Evolutionary conservation across 2,113 vertebrate species (phyloP).

Genomic region (Lethenteron reissneri): DNA sequence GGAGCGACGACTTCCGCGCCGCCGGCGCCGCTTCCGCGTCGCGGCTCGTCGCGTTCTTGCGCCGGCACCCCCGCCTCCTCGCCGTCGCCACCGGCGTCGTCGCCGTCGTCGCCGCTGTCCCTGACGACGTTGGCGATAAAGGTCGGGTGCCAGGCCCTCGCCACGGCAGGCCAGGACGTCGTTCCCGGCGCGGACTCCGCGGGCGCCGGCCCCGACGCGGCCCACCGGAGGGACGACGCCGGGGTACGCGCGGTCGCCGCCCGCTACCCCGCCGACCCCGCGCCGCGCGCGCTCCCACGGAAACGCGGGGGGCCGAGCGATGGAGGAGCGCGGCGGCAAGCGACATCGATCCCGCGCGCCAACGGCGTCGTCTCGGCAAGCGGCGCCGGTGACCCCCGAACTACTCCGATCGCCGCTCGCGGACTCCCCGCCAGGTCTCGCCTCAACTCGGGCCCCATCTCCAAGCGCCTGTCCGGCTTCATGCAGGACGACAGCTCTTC

Average conservation of each 20-base stretch:
- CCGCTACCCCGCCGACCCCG: neutral
- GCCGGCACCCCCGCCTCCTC: too few species aligned
- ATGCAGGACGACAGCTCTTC: neutral
- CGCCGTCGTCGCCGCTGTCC: too few species aligned
- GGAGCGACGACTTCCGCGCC: too few species aligned
- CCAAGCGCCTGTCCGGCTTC: neutral
- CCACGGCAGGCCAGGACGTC: too few species aligned
- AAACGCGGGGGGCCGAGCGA: neutral
- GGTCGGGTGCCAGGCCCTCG: too few species aligned
- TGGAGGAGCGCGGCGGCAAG: neutral
- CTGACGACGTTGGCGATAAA: too few species aligned
- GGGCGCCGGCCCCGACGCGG: too few species aligned
- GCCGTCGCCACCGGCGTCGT: too few species aligned
- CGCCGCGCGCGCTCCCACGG: neutral
- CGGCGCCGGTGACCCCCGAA: neutral
- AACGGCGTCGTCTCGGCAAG: neutral
- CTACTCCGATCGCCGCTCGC: neutral
- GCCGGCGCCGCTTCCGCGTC: too few species aligned
- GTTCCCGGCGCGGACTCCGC: too few species aligned
- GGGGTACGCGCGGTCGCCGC: neutral
- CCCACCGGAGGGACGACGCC: too few species aligned
- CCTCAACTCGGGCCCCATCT: slow-evolving; percentile 1
- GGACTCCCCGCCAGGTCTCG: neutral
- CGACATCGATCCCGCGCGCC: neutral
- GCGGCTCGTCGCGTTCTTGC: too few species aligned